These are phyloP conservation scores for Cheilosia scutellata DNA, from an alignment of 2,888 invertebrate species.

Conservation along the genomic window DNA sequence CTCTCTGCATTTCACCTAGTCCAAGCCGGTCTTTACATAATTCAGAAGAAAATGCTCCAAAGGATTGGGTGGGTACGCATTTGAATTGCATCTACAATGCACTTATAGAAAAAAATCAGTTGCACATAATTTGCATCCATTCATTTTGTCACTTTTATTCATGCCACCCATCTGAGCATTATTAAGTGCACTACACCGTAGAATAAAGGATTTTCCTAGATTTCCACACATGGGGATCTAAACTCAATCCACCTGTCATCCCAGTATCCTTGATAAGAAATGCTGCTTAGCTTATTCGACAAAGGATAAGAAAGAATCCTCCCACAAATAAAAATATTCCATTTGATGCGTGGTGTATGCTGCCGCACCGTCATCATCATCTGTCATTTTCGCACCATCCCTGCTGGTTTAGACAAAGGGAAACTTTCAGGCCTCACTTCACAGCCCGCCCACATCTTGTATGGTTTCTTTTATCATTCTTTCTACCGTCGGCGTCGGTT, in stretches of 20 bases:
- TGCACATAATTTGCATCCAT: constrained; percentile 42
- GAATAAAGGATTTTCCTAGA: constrained; percentile 7
- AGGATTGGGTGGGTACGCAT: neutral
- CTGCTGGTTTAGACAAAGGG: constrained; percentile 30
- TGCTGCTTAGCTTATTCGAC: constrained; percentile 3
- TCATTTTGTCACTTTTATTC: constrained; percentile 9
- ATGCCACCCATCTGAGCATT: neutral
- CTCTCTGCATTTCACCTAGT: no score
- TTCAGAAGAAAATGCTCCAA: no score
- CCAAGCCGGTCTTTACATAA: no score
- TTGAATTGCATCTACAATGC: constrained; percentile 18
- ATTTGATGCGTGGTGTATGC: constrained; percentile 16
- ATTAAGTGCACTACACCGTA: neutral
- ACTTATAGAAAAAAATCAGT: constrained; percentile 46
- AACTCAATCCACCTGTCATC: constrained; percentile 5
- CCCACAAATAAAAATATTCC: constrained; percentile 5
- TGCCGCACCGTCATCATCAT: constrained; percentile 16
- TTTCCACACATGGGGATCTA: constrained; percentile 16
- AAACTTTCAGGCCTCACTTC: neutral
- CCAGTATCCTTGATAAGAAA: neutral
- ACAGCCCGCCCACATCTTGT: neutral
- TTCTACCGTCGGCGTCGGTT: constrained; percentile 50
- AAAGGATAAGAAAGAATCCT: constrained; percentile 8
- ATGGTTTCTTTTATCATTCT: constrained; percentile 36
- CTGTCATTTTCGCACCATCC: constrained; percentile 20